These are phyloP conservation scores for Chromoteleia sp. DNA, from an alignment of 2,888 invertebrate genomes.

Conservation along the genomic window DNA sequence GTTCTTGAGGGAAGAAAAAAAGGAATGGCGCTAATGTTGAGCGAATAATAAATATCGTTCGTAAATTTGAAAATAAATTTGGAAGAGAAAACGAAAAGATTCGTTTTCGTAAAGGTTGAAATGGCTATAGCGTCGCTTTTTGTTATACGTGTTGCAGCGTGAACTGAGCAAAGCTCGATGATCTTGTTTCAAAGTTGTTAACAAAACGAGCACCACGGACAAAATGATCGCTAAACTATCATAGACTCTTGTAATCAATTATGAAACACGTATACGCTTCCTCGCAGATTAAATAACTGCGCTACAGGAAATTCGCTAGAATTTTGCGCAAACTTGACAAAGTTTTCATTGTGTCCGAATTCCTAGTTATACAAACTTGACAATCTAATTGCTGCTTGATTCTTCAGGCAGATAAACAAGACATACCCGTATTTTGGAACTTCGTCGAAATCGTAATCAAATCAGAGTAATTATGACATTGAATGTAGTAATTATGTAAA, in stretches of 20 bases:
- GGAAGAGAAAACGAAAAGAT: too few relatives aligned
- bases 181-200: conserved; percentile 37
- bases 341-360: neutral
- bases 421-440: too few relatives aligned
- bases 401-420: too few relatives aligned
- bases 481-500: too few relatives aligned
- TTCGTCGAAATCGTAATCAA: too few relatives aligned
- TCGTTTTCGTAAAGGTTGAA: too few relatives aligned
- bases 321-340: neutral
- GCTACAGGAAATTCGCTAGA: conserved; percentile 15
- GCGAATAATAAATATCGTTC: too few relatives aligned
- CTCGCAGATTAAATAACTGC: conserved; percentile 17
- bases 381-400: too few relatives aligned
- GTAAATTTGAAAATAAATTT: neutral
- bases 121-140: too few relatives aligned
- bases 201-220: conserved; percentile 14
- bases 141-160: neutral
- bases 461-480: too few relatives aligned
- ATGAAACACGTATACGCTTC: conserved; percentile 25
- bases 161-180: conserved; percentile 11
- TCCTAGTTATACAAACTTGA: neutral
- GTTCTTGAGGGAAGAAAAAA: too few relatives aligned
- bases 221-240: conserved; percentile 36
- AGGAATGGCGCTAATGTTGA: too few relatives aligned
- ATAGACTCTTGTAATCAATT: conserved; percentile 34